Conservation (phyloP, 2,113 vertebrate genomes). For the Pomatostomus ruficeps region DNA sequence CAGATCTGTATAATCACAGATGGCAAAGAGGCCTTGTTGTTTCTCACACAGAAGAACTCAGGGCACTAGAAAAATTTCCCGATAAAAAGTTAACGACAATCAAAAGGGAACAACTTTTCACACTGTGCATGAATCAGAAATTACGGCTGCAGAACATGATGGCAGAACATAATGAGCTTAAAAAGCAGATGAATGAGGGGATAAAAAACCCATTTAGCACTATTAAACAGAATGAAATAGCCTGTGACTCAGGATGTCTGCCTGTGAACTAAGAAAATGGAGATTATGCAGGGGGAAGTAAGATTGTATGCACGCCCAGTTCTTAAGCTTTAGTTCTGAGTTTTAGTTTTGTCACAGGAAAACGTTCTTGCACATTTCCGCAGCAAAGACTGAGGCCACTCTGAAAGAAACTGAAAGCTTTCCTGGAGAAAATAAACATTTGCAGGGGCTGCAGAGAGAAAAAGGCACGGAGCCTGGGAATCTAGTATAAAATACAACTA, state of each 20-base stretch:
- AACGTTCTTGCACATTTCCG: not conserved
- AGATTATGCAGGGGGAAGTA: not conserved
- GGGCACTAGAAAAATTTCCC: not conserved
- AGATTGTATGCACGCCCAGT: not conserved
- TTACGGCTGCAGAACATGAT: not conserved
- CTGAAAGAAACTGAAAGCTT: not conserved
- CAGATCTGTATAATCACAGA: not conserved
- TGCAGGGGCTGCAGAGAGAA: not conserved
- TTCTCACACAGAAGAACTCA: not conserved
- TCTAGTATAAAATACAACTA: not conserved
- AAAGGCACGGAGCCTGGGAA: not conserved
- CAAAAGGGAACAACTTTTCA: not conserved
- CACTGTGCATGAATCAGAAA: not conserved
- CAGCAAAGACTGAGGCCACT: not conserved
- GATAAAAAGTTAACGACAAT: not conserved
- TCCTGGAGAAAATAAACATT: not conserved
- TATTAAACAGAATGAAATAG: not conserved
- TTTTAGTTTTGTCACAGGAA: not conserved
- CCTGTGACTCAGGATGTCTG: not conserved
- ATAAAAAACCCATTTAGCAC: not conserved
- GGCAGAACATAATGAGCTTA: not conserved
- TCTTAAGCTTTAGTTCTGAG: not conserved
- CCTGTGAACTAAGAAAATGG: not conserved
- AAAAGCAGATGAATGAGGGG: slow-evolving; percentile 6
- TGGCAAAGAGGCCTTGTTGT: not conserved